phyloP scores from a whole-genome alignment of 2,888 invertebrate genomes.

The Odiellus spinosus region DNA sequence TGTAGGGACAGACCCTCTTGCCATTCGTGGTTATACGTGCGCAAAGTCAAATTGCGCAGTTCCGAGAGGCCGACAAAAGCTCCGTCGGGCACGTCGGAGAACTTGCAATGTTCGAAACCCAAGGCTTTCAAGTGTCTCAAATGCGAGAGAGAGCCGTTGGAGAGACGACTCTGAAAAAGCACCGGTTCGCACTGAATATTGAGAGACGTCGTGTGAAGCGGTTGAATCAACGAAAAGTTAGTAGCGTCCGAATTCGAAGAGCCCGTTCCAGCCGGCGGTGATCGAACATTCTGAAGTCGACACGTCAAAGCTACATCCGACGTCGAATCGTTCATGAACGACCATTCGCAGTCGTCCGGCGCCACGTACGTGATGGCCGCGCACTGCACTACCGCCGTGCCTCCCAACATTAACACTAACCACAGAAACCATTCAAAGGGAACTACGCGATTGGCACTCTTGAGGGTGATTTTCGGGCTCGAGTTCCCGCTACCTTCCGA shows the following conservation, averaged over 20 bases:
- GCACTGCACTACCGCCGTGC: not conserved
- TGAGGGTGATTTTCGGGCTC: too few species aligned
- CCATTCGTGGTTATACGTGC: slow-evolving; percentile 62
- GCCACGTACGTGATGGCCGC: slow-evolving; percentile 12
- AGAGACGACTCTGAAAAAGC: slow-evolving; percentile 17
- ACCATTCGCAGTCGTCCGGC: slow-evolving; percentile 18
- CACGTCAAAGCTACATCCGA: slow-evolving; percentile 16
- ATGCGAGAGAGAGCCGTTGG: slow-evolving; percentile 20
- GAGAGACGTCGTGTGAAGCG: slow-evolving; percentile 62
- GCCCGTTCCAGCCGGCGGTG: slow-evolving; percentile 1
- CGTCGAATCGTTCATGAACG: slow-evolving; percentile 8
- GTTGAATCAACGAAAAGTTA: slow-evolving; percentile 70
- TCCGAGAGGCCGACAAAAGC: slow-evolving; percentile 48
- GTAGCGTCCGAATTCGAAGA: slow-evolving; percentile 66
- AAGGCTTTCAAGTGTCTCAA: slow-evolving; percentile 57
- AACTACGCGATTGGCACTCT: too few species aligned
- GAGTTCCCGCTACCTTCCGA: too few species aligned
- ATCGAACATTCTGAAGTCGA: slow-evolving; percentile 10
- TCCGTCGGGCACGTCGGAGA: slow-evolving; percentile 20
- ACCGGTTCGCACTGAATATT: slow-evolving; percentile 46
- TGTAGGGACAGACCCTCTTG: slow-evolving; percentile 39
- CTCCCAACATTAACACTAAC: not conserved
- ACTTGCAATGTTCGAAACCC: slow-evolving; percentile 57
- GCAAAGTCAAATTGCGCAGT: slow-evolving; percentile 46
- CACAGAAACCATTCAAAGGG: not conserved